These are phyloP conservation scores for Ophiodon elongatus DNA, from an alignment of 2,113 vertebrate species.

Conservation along the genomic window DNA sequence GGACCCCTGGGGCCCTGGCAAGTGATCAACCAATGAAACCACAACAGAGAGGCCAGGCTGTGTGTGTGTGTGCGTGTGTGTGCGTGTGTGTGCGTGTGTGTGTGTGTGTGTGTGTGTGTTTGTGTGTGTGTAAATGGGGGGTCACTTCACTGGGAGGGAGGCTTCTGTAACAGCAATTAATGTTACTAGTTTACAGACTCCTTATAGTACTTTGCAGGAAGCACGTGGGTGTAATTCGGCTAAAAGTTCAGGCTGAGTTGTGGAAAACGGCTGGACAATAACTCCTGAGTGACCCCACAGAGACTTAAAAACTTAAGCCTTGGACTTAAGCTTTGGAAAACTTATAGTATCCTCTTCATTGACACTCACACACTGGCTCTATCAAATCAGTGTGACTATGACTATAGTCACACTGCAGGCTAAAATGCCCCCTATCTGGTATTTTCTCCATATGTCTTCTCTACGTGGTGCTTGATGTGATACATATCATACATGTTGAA, in stretches of 20 bases:
- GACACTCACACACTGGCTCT: neutral
- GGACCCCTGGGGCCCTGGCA: constrained; percentile 73
- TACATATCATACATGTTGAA: neutral
- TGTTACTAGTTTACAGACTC: constrained; percentile 72
- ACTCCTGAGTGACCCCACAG: constrained; percentile 35
- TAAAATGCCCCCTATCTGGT: neutral
- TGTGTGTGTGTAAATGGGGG: constrained; percentile 33
- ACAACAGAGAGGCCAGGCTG: constrained; percentile 73
- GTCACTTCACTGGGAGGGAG: constrained; percentile 48
- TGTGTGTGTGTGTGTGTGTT: constrained; percentile 14
- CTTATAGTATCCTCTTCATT: neutral
- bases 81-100: constrained; percentile 30
- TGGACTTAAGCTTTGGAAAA: neutral
- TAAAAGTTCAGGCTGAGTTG: constrained; percentile 38
- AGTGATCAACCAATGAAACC: constrained; percentile 77
- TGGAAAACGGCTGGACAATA: constrained; percentile 41
- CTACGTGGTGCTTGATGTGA: neutral
- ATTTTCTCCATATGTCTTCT: neutral
- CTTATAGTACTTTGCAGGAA: constrained; percentile 61
- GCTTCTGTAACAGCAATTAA: constrained; percentile 74
- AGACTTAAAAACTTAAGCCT: constrained; percentile 13
- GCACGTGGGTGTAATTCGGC: constrained; percentile 58
- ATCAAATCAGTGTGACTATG: neutral
- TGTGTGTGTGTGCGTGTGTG: constrained; percentile 23
- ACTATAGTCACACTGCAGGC: neutral